Evolutionary conservation across 2,113 vertebrate species (phyloP).

Genomic region (Leiothrix lutea): DNA sequence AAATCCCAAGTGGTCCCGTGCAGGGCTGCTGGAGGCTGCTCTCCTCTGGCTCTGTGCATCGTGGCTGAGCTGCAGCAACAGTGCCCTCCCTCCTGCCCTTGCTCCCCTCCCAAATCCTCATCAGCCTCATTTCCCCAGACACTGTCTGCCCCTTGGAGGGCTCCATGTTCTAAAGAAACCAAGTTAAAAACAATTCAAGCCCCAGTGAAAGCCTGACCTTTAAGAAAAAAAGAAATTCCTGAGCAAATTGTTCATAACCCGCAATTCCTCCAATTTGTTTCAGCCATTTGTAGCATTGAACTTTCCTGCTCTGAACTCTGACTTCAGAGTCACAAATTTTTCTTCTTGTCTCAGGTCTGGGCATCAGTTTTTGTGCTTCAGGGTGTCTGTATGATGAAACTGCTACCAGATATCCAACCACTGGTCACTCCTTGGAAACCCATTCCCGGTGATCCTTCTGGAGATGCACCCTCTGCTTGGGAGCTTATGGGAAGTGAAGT

Average conservation of each 20-base stretch:
- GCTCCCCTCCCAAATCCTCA: neutral
- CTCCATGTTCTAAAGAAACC: neutral
- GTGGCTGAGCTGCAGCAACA: neutral
- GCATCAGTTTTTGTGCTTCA: neutral
- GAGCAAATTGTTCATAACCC: fast-evolving
- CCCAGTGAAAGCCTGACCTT: neutral
- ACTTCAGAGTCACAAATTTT: neutral
- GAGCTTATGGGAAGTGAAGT: neutral
- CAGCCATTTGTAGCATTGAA: neutral
- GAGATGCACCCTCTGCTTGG: neutral
- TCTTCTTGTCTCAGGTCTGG: neutral
- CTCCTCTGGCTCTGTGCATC: neutral
- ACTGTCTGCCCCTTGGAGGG: neutral
- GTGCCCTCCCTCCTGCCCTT: neutral
- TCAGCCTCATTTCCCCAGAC: neutral
- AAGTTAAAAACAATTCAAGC: neutral
- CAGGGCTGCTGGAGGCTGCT: neutral
- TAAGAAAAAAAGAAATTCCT: neutral
- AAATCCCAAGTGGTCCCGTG: neutral
- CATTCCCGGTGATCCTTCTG: neutral
- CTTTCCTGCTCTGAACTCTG: neutral
- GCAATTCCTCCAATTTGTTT: neutral
- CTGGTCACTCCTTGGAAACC: neutral
- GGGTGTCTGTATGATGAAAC: neutral
- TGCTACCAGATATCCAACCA: neutral